Evolutionary conservation across 2,888 invertebrate genomes (phyloP), one percentile per base, ranked within the genome.

Genomic region (Teleiodes luculella): DNA sequence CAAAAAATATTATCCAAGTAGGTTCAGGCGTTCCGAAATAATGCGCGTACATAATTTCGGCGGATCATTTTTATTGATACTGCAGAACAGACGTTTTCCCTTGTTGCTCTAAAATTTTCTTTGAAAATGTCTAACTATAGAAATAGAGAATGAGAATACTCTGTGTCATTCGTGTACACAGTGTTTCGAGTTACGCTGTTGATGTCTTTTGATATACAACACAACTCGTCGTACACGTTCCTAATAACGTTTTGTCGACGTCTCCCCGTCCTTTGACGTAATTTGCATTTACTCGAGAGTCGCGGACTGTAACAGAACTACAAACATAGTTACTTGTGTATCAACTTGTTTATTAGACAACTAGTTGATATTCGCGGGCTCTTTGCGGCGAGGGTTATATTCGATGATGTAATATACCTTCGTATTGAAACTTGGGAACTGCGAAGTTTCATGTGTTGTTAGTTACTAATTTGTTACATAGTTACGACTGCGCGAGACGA

Each of bases 231-330:
- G 43, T 43, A n/a, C 43, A 18, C 49, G 53, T 63, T 61, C 54
- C 65, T 69, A 69, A 70, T 66, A 66, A 67, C 58, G 63, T 71
- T 72, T 63, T 64, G 46, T 58, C 58, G 56, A 65, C 63, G 62
- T 64, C 63, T 70, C 54, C 37, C 61, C 41, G 54, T 56, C 65
- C 74, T 77, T 76, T 74, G 72, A 71, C 64, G 68, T 66, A 65
- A 76, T 79, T 79, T 76, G 68, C 70, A 76, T 78, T 67, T 56
- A 66, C 68, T 68, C 67, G 73, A 73, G 66, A 71, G 66, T 63
- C 64, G 57, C 61, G 43, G 47, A 61, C 53, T 58, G 58, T 62
- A 59, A 59, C 62, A 64, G 57, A 53, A 57, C 55, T 55, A 59
- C 57, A 60, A 60, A 62, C 55, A 59, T 16, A 35, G 49, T 49